A percentile compares a stretch with the other conserved stretches of the same genome.
Evolutionary conservation across 2,797 vertebrate species (phyloP).

Genomic region (Pseudotriccus pelzelni): DNA sequence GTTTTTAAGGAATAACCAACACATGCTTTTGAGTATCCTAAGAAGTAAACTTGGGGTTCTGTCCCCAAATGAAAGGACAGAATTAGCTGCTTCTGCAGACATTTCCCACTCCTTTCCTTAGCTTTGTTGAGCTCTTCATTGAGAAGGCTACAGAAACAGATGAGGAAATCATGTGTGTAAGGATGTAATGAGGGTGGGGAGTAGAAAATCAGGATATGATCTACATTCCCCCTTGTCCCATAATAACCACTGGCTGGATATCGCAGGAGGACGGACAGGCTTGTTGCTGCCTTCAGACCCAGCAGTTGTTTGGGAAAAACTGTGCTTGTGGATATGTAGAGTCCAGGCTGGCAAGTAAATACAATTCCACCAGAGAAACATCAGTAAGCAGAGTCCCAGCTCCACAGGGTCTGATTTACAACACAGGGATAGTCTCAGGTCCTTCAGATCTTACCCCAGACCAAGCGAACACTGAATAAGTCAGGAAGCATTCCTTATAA

Average conservation of each 20-base stretch:
- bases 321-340: neutral
- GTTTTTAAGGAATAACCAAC: neutral
- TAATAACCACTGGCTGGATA: neutral
- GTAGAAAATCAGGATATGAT: neutral
- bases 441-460: neutral
- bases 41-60: constrained; percentile 1
- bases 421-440: neutral
- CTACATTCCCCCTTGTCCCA: neutral
- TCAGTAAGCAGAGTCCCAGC: neutral
- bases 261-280: neutral
- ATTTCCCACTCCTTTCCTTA: neutral
- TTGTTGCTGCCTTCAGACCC: neutral
- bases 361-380: neutral
- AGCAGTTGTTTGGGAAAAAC: neutral
- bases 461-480: neutral
- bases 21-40: neutral
- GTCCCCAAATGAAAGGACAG: neutral
- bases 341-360: neutral
- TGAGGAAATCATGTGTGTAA: neutral
- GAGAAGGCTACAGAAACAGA: neutral
- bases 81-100: neutral
- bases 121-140: neutral
- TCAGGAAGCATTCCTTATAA: neutral
- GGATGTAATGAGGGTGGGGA: neutral
- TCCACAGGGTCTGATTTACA: neutral